Conservation (phyloP, 2,797 vertebrate genomes). For the Enteromius paludinosus region DNA sequence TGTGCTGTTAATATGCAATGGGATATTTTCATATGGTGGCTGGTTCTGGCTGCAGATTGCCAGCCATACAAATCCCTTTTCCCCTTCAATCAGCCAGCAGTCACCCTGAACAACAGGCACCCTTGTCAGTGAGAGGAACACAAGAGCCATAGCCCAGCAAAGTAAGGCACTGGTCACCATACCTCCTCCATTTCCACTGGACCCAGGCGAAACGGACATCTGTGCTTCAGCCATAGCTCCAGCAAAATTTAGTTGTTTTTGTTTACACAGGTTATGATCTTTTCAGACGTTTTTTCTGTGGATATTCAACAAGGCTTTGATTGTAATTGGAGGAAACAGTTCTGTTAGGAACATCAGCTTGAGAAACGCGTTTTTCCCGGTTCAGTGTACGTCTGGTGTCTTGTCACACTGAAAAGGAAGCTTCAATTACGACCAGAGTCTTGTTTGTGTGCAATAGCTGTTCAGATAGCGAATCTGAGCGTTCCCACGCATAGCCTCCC, state of each 20-base stretch:
- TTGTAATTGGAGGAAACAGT: slow-evolving; percentile 21
- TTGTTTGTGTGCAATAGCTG: slow-evolving; percentile 31
- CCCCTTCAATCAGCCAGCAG: slow-evolving; percentile 98
- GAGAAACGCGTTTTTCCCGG: not conserved
- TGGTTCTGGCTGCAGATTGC: slow-evolving; percentile 99
- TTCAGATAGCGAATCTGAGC: slow-evolving; percentile 32
- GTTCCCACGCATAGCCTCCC: slow-evolving; percentile 26
- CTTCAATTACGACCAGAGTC: slow-evolving; percentile 38
- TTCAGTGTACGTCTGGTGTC: slow-evolving; percentile 1
- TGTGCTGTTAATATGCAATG: slow-evolving; percentile 96
- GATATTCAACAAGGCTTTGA: slow-evolving; percentile 30
- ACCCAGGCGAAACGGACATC: slow-evolving; percentile 36
- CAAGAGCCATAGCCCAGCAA: slow-evolving; percentile 75
- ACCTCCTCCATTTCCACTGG: slow-evolving; percentile 77
- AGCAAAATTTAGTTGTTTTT: not conserved
- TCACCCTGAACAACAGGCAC: slow-evolving; percentile 82
- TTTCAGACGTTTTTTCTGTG: not conserved
- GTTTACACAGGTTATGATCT: slow-evolving; percentile 1
- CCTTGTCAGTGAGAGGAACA: slow-evolving; percentile 81
- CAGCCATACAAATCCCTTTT: slow-evolving; percentile 98
- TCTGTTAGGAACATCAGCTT: slow-evolving; percentile 5
- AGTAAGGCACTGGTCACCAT: slow-evolving; percentile 80
- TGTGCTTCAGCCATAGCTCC: slow-evolving; percentile 53
- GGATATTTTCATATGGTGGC: slow-evolving; percentile 95
- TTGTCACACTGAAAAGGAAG: slow-evolving; percentile 34